Conservation (phyloP, 23 tunicate genomes). For the Ascidia mentula region DNA sequence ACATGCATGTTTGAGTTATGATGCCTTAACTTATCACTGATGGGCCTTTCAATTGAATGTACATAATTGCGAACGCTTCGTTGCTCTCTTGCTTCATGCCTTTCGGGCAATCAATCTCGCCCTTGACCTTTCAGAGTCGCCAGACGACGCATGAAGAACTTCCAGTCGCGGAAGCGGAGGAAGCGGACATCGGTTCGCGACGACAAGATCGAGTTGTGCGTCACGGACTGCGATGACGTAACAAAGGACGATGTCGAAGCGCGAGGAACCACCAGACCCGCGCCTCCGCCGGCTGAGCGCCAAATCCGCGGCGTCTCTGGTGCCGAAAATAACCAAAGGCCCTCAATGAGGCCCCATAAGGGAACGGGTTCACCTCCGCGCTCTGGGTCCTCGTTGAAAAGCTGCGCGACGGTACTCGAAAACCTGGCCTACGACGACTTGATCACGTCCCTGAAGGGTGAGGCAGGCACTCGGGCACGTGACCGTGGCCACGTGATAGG, state of each 20-base stretch:
- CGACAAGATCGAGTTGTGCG: conserved; percentile 1
- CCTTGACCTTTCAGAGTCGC: no score
- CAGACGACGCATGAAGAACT: conserved; percentile 5
- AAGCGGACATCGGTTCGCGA: neutral
- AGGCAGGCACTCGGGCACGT: neutral
- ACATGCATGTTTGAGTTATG: no score
- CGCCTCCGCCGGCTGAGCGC: neutral
- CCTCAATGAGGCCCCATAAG: neutral
- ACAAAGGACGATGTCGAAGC: neutral
- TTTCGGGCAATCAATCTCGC: no score
- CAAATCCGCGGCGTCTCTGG: neutral
- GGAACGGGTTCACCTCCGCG: neutral
- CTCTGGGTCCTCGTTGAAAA: neutral
- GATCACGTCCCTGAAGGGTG: neutral
- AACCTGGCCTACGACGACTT: neutral
- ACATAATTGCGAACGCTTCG: no score
- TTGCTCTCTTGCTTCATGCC: no score
- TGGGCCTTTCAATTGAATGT: no score
- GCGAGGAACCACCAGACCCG: neutral
- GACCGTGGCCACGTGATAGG: neutral
- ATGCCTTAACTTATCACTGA: no score
- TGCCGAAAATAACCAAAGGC: neutral
- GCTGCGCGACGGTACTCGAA: neutral
- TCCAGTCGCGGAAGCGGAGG: neutral
- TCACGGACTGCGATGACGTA: neutral